phyloP scores from a whole-genome alignment of 1,140 invertebrate genomes.

The Drosophila gunungcola region DNA sequence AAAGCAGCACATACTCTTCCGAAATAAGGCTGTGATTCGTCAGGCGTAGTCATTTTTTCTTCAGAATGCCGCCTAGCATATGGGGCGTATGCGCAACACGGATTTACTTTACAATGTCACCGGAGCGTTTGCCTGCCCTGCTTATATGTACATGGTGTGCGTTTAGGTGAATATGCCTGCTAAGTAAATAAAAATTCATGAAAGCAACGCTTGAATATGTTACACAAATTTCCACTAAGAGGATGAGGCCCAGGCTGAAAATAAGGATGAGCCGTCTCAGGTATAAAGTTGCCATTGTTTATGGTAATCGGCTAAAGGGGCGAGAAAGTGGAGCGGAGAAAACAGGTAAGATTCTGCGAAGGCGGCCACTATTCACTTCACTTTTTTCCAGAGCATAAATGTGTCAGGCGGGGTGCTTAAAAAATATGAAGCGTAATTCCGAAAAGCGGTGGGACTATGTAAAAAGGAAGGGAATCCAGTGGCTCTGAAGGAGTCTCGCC shows the following conservation, averaged over 20 bases:
- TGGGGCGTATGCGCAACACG: slow-evolving; percentile 72
- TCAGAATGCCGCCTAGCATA: slow-evolving; percentile 35
- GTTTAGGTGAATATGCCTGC: slow-evolving; percentile 33
- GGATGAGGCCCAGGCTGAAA: slow-evolving; percentile 28
- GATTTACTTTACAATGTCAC: slow-evolving; percentile 73
- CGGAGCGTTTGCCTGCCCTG: slow-evolving; percentile 50
- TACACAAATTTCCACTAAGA: slow-evolving; percentile 48
- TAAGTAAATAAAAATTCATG: slow-evolving; percentile 65
- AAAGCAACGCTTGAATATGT: slow-evolving; percentile 56
- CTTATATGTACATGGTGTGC: slow-evolving; percentile 12
- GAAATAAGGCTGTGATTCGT: slow-evolving; percentile 52
- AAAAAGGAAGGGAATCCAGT: slow-evolving; percentile 2
- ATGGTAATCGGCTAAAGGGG: slow-evolving; percentile 40
- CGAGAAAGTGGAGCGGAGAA: not conserved
- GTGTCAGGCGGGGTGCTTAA: slow-evolving; percentile 74
- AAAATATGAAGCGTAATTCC: slow-evolving; percentile 52
- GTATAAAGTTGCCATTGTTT: slow-evolving; percentile 64
- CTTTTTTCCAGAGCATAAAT: slow-evolving; percentile 57
- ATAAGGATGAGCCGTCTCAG: slow-evolving; percentile 39
- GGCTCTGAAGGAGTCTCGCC: slow-evolving; percentile 16
- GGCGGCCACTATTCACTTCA: slow-evolving; percentile 69
- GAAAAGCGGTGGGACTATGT: not conserved
- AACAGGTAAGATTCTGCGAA: not conserved
- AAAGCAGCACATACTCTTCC: slow-evolving; percentile 18
- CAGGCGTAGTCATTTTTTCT: slow-evolving; percentile 14